Evolutionary conservation across 2,797 vertebrate genomes (phyloP), one percentile per base, ranked within the genome.

Genomic region (Tachyglossus aculeatus): DNA sequence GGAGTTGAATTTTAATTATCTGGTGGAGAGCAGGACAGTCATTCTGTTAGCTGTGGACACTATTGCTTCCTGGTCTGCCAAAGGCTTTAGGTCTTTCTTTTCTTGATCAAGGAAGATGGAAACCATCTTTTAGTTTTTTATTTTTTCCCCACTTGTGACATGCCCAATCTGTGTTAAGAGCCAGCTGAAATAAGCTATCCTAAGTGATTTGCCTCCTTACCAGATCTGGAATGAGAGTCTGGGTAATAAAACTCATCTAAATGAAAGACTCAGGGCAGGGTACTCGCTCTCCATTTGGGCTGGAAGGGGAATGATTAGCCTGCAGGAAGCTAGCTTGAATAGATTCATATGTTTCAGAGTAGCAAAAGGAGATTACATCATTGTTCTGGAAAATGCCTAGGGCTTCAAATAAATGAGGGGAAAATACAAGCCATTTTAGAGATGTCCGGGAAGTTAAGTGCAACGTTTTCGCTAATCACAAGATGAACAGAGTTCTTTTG

Each of bases 321-420:
- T n/a, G 37, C 57, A 62, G 82, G 48, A 66, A 77, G 74, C 36
- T 31, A 66, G 74, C 83, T 83, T 74, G 80, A 80, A 83, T 78
- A 69, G 85, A 81, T 83, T 85, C 85, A 80, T 85, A 83, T 76
- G 83, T 85, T 85, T 52, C 74, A 56, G 74, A 68, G 68, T 83
- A 82, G 78, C 66, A 60, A 60, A 71, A 57, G 75, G 73, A 77
- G 78, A 81, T 78, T 74, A 67, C 59, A 63, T 74, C 44, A 12
- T 19, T 44, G 65, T n/a, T 71, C 68, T 58, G 74, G 64, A 85
- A 83, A 83, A 53, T 1, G 74, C 83, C 85, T 81, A 74, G 53
- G 83, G 85, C 85, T 68, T 71, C 55, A 85, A 83, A 85, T 82
- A 83, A 83, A 81, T 72, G 82, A 86, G 71, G 78, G 75, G 85